Conservation (phyloP, 2,888 invertebrate species). For the Mesochorus sp. region DNA sequence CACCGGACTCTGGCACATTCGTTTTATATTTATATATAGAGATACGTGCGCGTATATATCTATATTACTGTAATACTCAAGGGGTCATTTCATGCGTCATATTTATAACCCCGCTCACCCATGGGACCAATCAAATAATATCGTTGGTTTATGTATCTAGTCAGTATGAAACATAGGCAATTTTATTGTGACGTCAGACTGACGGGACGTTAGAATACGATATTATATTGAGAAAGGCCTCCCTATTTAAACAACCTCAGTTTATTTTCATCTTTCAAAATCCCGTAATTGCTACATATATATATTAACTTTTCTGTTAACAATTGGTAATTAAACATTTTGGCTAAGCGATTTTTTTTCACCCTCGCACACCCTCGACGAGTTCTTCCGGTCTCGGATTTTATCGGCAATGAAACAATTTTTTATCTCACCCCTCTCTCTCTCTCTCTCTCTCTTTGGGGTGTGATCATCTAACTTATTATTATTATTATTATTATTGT, state of each 20-base stretch:
- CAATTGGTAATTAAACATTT: too few relatives aligned
- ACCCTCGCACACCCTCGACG: neutral
- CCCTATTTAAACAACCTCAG: neutral
- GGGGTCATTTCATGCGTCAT: constrained; percentile 41
- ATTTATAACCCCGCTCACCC: constrained; percentile 39
- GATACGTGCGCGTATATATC: neutral
- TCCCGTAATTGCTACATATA: too few relatives aligned
- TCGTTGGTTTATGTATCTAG: neutral
- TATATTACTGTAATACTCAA: neutral
- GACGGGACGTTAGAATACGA: constrained; percentile 4
- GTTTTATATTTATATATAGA: too few relatives aligned
- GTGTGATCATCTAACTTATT: constrained; percentile 20
- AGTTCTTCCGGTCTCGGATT: constrained; percentile 52
- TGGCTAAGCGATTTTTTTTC: too few relatives aligned
- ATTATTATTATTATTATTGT: constrained; percentile 23
- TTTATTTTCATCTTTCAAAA: too few relatives aligned
- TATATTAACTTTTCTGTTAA: too few relatives aligned
- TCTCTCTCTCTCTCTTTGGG: too few relatives aligned
- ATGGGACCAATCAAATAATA: constrained; percentile 49
- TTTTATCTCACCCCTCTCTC: constrained; percentile 34
- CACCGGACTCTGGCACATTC: too few relatives aligned
- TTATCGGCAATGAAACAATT: constrained; percentile 35
- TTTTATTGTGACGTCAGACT: constrained; percentile 45
- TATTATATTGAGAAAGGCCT: neutral
- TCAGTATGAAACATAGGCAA: constrained; percentile 27